phyloP scores from a whole-genome alignment of 92 coral and sea anemone genomes.

The Scolanthus callimorphus region DNA sequence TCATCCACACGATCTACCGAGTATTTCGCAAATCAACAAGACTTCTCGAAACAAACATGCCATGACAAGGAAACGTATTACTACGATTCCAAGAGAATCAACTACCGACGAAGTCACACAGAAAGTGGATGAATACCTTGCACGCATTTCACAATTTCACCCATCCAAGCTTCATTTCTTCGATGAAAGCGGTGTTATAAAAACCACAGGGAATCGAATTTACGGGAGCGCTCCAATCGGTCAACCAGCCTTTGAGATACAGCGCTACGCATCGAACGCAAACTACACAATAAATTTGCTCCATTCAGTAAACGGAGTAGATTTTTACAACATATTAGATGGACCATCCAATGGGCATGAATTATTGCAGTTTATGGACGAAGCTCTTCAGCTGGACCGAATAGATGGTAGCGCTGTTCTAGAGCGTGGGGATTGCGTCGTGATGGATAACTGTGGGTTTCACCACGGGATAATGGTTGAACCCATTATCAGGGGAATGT shows the following conservation, averaged over 20 bases:
- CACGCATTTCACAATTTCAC: too few relatives aligned
- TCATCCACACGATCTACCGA: constrained; percentile 4
- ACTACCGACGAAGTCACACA: background rate
- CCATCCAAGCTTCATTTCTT: too few relatives aligned
- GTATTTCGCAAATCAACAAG: too few relatives aligned
- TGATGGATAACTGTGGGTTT: too few relatives aligned
- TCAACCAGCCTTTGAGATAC: too few relatives aligned
- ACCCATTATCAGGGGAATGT: too few relatives aligned
- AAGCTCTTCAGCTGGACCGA: constrained; percentile 28
- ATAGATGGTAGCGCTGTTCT: constrained; percentile 49
- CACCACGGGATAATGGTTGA: too few relatives aligned
- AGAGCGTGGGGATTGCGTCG: too few relatives aligned
- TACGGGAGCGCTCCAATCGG: constrained; percentile 50
- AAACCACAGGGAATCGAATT: constrained; percentile 48
- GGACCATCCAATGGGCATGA: constrained; percentile 54
- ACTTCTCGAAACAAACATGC: constrained; percentile 1
- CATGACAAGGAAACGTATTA: constrained; percentile 10
- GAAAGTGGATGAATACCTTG: background rate
- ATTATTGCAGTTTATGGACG: constrained; percentile 34
- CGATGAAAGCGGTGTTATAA: too few relatives aligned
- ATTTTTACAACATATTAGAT: constrained; percentile 33
- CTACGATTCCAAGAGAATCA: constrained; percentile 4
- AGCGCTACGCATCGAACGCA: too few relatives aligned
- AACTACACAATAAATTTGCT: too few relatives aligned
- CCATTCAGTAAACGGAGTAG: constrained; percentile 41